phyloP scores from a whole-genome alignment of 1,140 invertebrate genomes.

The Aphidius ervi region DNA sequence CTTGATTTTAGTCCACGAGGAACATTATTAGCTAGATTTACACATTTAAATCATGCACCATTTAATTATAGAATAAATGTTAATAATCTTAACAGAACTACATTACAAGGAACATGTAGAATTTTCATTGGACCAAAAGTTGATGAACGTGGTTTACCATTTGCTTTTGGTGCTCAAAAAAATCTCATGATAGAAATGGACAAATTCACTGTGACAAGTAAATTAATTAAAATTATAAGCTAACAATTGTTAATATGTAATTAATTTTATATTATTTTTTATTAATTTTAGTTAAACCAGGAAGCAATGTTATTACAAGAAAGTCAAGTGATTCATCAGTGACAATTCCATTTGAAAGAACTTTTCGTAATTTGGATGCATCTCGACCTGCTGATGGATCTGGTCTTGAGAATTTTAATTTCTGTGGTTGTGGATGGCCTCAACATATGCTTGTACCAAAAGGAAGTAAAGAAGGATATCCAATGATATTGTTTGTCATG shows the following conservation, averaged over 20 bases:
- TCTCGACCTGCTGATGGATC: constrained; percentile 47
- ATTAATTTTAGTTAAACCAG: constrained; percentile 56
- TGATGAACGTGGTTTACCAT: constrained; percentile 64
- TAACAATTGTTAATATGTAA: too few species aligned
- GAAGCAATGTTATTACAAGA: constrained; percentile 60
- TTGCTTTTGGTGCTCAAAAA: constrained; percentile 63
- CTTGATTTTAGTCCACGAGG: constrained; percentile 73
- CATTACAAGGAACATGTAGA: constrained; percentile 64
- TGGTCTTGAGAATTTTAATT: constrained; percentile 60
- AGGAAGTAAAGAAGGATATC: constrained; percentile 65
- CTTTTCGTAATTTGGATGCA: constrained; percentile 61
- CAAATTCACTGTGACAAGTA: constrained; percentile 59
- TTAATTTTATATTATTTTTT: constrained; percentile 8
- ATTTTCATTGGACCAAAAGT: constrained; percentile 70
- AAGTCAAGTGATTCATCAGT: constrained; percentile 65
- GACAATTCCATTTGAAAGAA: constrained; percentile 68
- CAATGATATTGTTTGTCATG: constrained; percentile 75
- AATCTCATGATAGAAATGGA: constrained; percentile 73
- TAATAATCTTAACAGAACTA: constrained; percentile 58
- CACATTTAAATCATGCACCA: constrained; percentile 69
- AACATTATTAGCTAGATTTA: constrained; percentile 64
- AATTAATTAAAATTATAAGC: too few species aligned
- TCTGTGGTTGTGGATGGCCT: constrained; percentile 86
- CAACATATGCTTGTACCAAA: constrained; percentile 78
- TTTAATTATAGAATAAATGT: constrained; percentile 62